Base-by-base conservation (phyloP, 2,888 invertebrate species). In the Xestia xanthographa region DNA sequence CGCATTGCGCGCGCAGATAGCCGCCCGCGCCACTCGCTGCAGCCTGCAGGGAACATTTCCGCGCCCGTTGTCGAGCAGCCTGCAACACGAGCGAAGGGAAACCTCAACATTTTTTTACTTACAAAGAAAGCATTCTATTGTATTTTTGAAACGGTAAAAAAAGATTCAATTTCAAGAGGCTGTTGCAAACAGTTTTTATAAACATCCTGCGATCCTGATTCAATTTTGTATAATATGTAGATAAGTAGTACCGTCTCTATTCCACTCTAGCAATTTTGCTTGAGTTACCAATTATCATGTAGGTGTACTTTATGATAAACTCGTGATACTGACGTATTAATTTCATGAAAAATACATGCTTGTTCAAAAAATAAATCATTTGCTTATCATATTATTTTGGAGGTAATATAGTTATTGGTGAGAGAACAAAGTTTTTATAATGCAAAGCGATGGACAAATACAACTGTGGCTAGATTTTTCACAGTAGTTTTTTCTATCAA, bases 11-110 rank as follows among this genome's bases (percentile, higher is more conserved):
- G 85, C 83, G 71, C 83, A 79, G 87, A 83, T 79, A 87, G 86
- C 80, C 80, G 84, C 79, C 82, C 80, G 87, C 87, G 81, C 87
- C 86, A 82, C 84, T 60, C 63, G 41, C 43, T 90, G 91, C 91
- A 91, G 92, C 89, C 90, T 90, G 91, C 91, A 90, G 89, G 91
- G 88, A 90, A 92, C 91, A 90, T 93, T 92, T 93, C 92, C 91
- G 90, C 89, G 90, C 89, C 85, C 83, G 85, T 79, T 83, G 89
- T 72, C 78, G 85, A 88, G 86, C 87, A 82, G 89, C 89, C 87
- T 88, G 89, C 91, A 89, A 89, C 91, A 92, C 91, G 91, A 91
- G 68, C 63, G 34, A 90, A 92, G 92, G 85, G 91, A 73, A 81
- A 85, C 48, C 26, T 45, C 82, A 93, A 92, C 92, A 84, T 83